Conservation (phyloP, 2,888 invertebrate genomes). For the Chrysina gloriosa region DNA sequence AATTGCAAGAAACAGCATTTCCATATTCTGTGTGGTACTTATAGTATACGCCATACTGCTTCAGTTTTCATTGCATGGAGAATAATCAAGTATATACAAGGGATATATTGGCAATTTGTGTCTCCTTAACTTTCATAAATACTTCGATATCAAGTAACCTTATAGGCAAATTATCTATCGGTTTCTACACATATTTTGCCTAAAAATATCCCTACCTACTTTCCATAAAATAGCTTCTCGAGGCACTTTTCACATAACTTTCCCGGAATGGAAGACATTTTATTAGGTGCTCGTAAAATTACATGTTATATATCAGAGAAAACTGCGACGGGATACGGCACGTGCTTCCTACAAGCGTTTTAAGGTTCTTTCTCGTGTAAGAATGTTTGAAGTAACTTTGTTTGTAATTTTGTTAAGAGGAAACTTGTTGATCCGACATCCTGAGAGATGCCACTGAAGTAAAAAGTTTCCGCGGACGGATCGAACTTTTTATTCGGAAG, state of each 20-base stretch:
- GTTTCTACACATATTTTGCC: not conserved
- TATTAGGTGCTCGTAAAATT: slow-evolving; percentile 8
- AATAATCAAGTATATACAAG: too few species aligned
- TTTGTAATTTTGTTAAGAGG: slow-evolving; percentile 28
- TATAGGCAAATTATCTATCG: not conserved
- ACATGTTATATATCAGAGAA: slow-evolving; percentile 1
- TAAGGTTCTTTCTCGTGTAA: not conserved
- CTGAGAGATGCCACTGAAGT: slow-evolving; percentile 9
- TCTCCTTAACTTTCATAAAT: too few species aligned
- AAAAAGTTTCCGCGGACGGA: slow-evolving; percentile 9
- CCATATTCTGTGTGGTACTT: too few species aligned
- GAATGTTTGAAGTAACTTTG: slow-evolving; percentile 24
- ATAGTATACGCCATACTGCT: too few species aligned
- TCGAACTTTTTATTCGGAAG: not conserved
- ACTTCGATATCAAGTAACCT: not conserved
- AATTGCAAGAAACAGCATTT: too few species aligned
- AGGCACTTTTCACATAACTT: not conserved
- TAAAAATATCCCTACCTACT: not conserved
- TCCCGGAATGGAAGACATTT: not conserved
- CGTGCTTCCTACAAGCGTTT: slow-evolving; percentile 10
- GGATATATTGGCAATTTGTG: too few species aligned
- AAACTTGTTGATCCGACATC: slow-evolving; percentile 18
- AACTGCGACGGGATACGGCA: not conserved
- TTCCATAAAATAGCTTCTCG: not conserved
- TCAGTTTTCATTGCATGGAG: too few species aligned